Base-by-base conservation (phyloP, 1,140 invertebrate genomes). In the Epicauta chinensis region DNA sequence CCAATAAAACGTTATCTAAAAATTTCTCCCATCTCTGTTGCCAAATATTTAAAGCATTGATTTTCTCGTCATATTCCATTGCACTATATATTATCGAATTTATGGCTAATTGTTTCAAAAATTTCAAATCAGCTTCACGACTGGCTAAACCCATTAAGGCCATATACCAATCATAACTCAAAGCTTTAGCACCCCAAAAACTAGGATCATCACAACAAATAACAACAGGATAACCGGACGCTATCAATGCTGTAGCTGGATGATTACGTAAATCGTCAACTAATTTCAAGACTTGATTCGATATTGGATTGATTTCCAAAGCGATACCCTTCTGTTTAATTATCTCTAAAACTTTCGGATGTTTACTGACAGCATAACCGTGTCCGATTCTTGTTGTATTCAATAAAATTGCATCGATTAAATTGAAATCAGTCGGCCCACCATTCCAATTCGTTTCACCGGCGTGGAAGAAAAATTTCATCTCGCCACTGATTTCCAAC, bases 221-320 rank as follows among this genome's bases (percentile, higher is more conserved):
- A 0, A 85, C 78, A 0, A 83, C 51, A 0, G 62, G 61, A 52
- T 77, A 77, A 0, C 78, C 81, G 0, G 74, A 62, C 1, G 84
- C 77, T 15, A 92, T 76, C 9, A 88, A 75, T 3, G 68, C 58
- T 2, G 78, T 76, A 0, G 80, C 81, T 0, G 89, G 87, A 74
- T 93, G 90, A 67, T 91, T 92, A n/a, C 89, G 72, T 1, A 89
- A 64, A 64, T 93, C 89, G 5, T 75, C 69, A 0, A 91, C 81
- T 2, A 92, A 68, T 49, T 77, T 77, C 12, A 93, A 64, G 1
- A 93, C 83, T 76, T 87, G 76, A 63, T 85, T 86, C 0, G 84
- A 87, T 36, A 93, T 79, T 0, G 90, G 88, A 67, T 85, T 88
- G 0, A 91, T 72, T 73, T 93, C 90, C 11, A 92, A 66, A 10